Conservation (phyloP, 2,797 vertebrate genomes). For the Crenichthys baileyi region DNA sequence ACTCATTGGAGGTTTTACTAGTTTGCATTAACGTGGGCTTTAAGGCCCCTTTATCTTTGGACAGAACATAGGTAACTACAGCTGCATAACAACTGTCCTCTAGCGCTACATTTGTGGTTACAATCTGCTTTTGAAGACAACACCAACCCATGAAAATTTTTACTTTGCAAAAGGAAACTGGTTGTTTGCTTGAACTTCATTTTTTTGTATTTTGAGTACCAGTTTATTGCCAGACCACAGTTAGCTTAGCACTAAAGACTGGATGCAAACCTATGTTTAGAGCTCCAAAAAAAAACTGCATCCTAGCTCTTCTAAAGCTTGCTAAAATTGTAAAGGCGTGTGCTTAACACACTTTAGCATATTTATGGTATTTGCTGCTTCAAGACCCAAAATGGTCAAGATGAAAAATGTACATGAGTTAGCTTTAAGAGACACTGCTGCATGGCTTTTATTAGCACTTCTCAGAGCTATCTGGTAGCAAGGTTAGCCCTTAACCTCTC, state of each 20-base stretch:
- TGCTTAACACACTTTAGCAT: background rate
- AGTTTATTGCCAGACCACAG: background rate
- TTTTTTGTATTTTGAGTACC: background rate
- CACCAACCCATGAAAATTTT: background rate
- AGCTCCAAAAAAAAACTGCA: background rate
- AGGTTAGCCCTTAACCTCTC: background rate
- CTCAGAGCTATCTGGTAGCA: background rate
- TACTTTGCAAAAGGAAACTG: background rate
- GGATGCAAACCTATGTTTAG: background rate
- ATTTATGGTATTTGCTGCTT: too few relatives aligned
- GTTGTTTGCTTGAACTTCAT: background rate
- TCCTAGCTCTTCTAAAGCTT: background rate
- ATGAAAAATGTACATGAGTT: background rate
- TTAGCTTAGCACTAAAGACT: background rate
- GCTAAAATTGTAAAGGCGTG: background rate
- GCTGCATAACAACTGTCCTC: background rate
- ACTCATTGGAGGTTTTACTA: slow-evolving; percentile 1
- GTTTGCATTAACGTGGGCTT: background rate
- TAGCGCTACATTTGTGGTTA: background rate
- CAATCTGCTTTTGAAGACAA: background rate
- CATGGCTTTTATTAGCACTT: background rate
- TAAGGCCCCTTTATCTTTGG: background rate
- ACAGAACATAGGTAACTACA: background rate
- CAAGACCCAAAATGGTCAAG: too few relatives aligned
- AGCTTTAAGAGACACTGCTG: background rate